Conservation (phyloP, 2,113 vertebrate genomes). For the Ictalurus furcatus region DNA sequence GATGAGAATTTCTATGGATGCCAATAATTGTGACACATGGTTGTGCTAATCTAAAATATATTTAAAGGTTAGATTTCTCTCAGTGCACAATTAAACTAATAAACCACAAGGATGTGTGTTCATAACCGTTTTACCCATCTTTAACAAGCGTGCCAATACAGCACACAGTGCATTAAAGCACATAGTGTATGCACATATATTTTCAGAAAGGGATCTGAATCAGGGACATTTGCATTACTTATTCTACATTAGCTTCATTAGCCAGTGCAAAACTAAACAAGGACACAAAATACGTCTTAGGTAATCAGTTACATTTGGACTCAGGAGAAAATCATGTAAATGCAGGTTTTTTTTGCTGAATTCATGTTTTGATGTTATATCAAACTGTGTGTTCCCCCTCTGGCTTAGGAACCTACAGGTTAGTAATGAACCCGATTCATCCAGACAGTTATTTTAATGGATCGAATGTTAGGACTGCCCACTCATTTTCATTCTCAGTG, state of each 20-base stretch:
- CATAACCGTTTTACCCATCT: not conserved
- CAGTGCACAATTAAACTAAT: not conserved
- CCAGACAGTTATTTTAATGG: not conserved
- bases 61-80: not conserved
- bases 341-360: not conserved
- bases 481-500: not conserved
- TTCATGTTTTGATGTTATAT: not conserved
- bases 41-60: not conserved
- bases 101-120: not conserved
- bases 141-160: not conserved
- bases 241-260: not conserved
- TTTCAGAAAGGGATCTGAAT: not conserved
- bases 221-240: not conserved
- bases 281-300: not conserved
- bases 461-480: not conserved
- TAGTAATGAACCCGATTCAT: not conserved
- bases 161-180: not conserved
- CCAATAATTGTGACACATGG: not conserved
- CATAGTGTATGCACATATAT: not conserved
- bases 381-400: not conserved
- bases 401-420: constrained; percentile 14
- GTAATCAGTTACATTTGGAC: not conserved
- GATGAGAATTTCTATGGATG: not conserved
- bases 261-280: not conserved
- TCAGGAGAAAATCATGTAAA: not conserved